Evolutionary conservation across 2,113 vertebrate species (phyloP).

Genomic region (Glaucomys volans): DNA sequence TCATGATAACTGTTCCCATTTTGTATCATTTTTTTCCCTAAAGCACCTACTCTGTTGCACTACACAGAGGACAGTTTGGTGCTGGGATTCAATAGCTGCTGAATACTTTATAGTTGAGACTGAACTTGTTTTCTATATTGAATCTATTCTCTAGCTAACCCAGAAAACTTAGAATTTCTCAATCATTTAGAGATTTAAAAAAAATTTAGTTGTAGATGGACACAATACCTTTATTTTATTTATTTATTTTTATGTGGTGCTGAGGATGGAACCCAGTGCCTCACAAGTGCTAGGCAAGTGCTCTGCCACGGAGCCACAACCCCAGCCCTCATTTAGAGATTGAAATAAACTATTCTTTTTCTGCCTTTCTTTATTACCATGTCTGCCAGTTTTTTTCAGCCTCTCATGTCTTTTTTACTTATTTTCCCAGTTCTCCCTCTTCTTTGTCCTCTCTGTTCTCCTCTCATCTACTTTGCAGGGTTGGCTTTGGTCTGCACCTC

Average conservation of each 20-base stretch:
- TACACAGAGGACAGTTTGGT: background rate
- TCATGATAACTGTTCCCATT: too few relatives aligned
- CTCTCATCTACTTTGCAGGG: background rate
- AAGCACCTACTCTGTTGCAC: too few relatives aligned
- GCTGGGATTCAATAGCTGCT: background rate
- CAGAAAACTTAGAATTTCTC: background rate
- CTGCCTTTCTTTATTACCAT: background rate
- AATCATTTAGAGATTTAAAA: background rate
- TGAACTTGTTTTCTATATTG: background rate
- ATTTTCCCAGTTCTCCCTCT: background rate
- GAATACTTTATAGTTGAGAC: slow-evolving; percentile 25
- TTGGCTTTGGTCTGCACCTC: background rate
- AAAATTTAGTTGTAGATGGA: too few relatives aligned
- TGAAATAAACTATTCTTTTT: background rate
- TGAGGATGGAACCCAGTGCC: too few relatives aligned
- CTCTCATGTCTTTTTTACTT: background rate
- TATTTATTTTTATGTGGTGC: too few relatives aligned
- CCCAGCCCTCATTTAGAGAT: background rate
- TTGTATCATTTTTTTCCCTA: too few relatives aligned
- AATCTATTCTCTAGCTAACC: background rate
- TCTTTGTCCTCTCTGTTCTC: background rate
- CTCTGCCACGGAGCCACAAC: too few relatives aligned
- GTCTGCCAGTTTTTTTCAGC: background rate
- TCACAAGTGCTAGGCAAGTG: too few relatives aligned
- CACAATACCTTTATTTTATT: too few relatives aligned